These are phyloP conservation scores for Tetheella fluctuosa DNA, from an alignment of 2,888 invertebrate species.

Conservation along the genomic window DNA sequence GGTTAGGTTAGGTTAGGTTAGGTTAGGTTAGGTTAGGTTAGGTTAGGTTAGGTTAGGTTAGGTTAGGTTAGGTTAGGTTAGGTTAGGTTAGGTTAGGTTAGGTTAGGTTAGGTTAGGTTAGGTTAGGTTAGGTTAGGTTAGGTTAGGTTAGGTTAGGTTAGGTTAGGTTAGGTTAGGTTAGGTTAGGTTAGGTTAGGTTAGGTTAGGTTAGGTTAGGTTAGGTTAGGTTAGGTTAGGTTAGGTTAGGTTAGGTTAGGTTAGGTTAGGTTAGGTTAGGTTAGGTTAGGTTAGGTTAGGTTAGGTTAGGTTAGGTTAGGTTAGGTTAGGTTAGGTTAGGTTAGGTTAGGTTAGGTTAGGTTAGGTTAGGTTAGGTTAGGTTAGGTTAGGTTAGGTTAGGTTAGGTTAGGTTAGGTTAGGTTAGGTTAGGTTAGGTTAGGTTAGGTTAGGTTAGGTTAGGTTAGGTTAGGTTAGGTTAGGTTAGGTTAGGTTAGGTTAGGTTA, in stretches of 20 bases:
- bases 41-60: constrained; percentile 27
- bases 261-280: constrained; percentile 30
- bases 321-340: constrained; percentile 26
- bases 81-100: constrained; percentile 25
- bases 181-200: constrained; percentile 29
- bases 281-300: constrained; percentile 29
- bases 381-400: constrained; percentile 27
- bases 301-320: constrained; percentile 29
- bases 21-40: constrained; percentile 30
- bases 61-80: constrained; percentile 27
- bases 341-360: constrained; percentile 24
- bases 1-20: constrained; percentile 30
- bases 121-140: constrained; percentile 28
- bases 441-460: constrained; percentile 23
- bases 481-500: constrained; percentile 22
- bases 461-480: constrained; percentile 22
- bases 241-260: constrained; percentile 30
- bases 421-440: constrained; percentile 28
- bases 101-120: constrained; percentile 27
- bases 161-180: constrained; percentile 28
- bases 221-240: constrained; percentile 32
- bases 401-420: constrained; percentile 27
- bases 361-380: constrained; percentile 26
- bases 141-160: constrained; percentile 27
- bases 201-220: constrained; percentile 29